These are phyloP conservation scores for Tineola bisselliella DNA, from an alignment of 2,888 invertebrate species.

Conservation along the genomic window DNA sequence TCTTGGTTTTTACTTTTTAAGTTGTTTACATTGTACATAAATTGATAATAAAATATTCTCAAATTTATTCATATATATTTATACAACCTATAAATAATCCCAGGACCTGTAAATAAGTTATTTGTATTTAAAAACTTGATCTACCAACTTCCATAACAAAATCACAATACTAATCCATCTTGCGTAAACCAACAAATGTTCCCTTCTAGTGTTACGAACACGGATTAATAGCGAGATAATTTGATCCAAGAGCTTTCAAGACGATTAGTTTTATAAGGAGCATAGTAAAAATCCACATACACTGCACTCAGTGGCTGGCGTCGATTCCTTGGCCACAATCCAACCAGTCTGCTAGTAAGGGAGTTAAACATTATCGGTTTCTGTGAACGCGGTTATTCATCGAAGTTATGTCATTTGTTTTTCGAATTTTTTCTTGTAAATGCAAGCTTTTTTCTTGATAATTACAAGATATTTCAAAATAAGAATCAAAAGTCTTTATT, in stretches of 20 bases:
- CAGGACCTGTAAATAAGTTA: too few species aligned
- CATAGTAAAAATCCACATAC: constrained; percentile 21
- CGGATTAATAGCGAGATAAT: constrained; percentile 17
- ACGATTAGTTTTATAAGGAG: constrained; percentile 25
- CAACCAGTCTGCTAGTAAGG: background rate
- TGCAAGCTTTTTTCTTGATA: background rate
- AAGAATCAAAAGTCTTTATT: too few species aligned
- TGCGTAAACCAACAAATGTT: constrained; percentile 11
- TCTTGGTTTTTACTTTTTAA: too few species aligned
- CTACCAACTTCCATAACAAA: too few species aligned
- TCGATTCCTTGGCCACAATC: constrained; percentile 4
- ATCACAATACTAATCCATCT: background rate
- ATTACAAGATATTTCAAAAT: too few species aligned
- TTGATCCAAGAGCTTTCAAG: constrained; percentile 21
- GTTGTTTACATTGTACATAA: too few species aligned
- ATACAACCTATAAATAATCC: too few species aligned
- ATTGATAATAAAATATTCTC: too few species aligned
- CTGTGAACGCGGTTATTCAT: constrained; percentile 1
- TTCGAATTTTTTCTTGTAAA: background rate
- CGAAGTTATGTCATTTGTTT: background rate
- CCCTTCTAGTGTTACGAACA: constrained; percentile 12
- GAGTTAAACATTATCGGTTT: constrained; percentile 1
- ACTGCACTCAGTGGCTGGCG: constrained; percentile 19
- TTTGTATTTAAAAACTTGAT: too few species aligned
- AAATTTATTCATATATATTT: too few species aligned